Conservation (phyloP, 2,888 invertebrate species). For the Eueremaeus valkanovi region DNA sequence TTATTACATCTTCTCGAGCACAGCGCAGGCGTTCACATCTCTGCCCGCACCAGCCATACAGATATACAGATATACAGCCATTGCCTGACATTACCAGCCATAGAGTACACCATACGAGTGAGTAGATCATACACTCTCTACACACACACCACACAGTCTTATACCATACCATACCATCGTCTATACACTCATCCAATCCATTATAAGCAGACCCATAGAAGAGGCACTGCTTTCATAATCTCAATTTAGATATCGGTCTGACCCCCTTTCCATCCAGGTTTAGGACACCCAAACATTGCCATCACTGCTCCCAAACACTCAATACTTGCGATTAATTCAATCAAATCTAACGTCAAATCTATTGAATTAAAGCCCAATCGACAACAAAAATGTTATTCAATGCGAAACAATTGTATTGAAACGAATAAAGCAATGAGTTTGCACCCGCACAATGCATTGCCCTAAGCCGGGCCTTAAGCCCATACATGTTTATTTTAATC, state of each 20-base stretch:
- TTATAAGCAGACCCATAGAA: conserved; percentile 32
- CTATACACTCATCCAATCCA: conserved; percentile 16
- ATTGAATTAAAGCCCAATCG: not conserved
- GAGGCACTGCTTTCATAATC: conserved; percentile 17
- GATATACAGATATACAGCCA: no score
- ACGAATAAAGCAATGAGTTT: no score
- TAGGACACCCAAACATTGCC: not conserved
- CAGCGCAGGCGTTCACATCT: conserved; percentile 17
- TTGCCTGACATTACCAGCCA: no score
- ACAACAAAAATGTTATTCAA: no score
- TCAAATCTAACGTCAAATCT: not conserved
- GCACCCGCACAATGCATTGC: no score
- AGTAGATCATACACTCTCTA: no score
- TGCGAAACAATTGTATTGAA: no score
- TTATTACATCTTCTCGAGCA: conserved; percentile 32
- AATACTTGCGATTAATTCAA: not conserved
- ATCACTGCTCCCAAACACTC: not conserved
- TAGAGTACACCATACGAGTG: no score
- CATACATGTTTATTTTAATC: no score
- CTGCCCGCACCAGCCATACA: not conserved
- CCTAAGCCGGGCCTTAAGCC: no score
- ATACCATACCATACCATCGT: no score
- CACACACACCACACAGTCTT: no score
- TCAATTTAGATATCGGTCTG: conserved; percentile 16
- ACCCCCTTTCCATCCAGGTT: conserved; percentile 27